phyloP scores from a whole-genome alignment of 2,888 invertebrate species.

The Odontomyia ornata region DNA sequence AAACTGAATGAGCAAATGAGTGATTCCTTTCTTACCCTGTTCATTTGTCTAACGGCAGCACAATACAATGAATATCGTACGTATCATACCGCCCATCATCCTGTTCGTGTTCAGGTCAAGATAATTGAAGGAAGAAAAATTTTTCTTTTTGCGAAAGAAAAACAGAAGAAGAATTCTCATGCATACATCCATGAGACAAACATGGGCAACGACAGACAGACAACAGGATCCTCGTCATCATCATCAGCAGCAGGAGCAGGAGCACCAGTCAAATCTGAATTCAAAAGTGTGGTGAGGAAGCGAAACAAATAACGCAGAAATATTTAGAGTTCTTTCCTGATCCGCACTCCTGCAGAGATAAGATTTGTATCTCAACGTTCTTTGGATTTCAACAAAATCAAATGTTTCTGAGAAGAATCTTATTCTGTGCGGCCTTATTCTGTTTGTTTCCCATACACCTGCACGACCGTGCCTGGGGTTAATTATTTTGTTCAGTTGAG shows the following conservation, averaged over 20 bases:
- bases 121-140: constrained; percentile 27
- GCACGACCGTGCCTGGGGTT: constrained; percentile 23
- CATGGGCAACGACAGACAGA: background rate
- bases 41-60: constrained; percentile 36
- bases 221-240: background rate
- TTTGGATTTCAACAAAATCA: background rate
- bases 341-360: background rate
- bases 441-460: constrained; percentile 8
- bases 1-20: constrained; percentile 18
- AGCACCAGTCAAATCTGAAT: background rate
- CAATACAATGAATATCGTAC: constrained; percentile 9
- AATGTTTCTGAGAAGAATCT: background rate
- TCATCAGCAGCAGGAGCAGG: too few relatives aligned
- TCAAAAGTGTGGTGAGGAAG: background rate
- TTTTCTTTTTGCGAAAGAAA: background rate
- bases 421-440: background rate
- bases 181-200: background rate
- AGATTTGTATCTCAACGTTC: constrained; percentile 14
- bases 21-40: constrained; percentile 29
- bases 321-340: background rate
- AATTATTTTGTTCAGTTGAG: constrained; percentile 41
- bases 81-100: background rate
- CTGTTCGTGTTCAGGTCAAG: constrained; percentile 11
- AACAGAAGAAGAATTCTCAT: background rate
- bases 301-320: constrained; percentile 8